Evolutionary conservation across 2,888 invertebrate genomes (phyloP).

Genomic region (Hemaris fuciformis): DNA sequence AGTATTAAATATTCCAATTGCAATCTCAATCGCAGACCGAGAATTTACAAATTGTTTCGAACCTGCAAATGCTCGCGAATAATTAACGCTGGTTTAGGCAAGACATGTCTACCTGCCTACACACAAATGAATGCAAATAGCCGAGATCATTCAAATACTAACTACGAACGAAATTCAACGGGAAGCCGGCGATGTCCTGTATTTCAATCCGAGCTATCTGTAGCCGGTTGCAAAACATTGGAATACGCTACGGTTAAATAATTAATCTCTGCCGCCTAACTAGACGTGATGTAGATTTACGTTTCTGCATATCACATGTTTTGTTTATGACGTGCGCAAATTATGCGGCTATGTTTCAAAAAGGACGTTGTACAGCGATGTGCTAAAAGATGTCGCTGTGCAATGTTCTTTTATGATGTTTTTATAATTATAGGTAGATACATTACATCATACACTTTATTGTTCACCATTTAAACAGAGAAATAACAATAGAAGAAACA

Average conservation of each 20-base stretch:
- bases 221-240: constrained; percentile 2
- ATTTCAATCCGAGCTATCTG: constrained; percentile 10
- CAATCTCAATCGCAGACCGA: background rate
- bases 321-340: background rate
- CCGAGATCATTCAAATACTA: background rate
- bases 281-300: constrained; percentile 7
- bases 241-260: background rate
- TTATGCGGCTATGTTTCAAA: background rate
- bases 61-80: background rate
- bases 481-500: no score
- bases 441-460: no score
- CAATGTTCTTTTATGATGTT: no score
- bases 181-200: background rate
- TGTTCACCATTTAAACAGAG: no score
- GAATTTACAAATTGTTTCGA: background rate
- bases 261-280: constrained; percentile 7
- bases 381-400: background rate
- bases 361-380: background rate
- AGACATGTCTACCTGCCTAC: background rate
- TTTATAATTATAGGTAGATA: no score
- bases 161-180: constrained; percentile 1
- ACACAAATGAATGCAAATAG: background rate
- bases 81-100: background rate
- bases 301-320: background rate
- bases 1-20: no score